A percentile compares a stretch with the other conserved stretches of the same genome.
phyloP scores from a whole-genome alignment of 2,888 invertebrate genomes.

The Sphecodes monilicornis region DNA sequence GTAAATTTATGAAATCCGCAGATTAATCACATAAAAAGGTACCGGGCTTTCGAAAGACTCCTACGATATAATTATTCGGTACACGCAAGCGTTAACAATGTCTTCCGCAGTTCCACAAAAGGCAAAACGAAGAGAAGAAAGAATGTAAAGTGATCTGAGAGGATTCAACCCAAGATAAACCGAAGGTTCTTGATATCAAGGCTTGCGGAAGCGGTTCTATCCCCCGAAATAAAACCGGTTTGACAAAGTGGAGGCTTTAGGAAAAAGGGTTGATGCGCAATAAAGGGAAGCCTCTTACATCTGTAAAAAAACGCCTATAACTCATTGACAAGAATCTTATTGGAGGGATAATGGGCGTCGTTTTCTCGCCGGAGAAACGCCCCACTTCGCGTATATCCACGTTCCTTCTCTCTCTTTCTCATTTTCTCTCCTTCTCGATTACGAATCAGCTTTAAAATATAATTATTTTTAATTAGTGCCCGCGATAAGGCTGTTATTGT shows the following conservation, averaged over 20 bases:
- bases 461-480: constrained; percentile 84
- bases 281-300: constrained; percentile 78
- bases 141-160: constrained; percentile 9
- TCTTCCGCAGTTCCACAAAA: neutral
- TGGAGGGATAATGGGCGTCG: constrained; percentile 80
- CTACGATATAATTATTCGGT: neutral
- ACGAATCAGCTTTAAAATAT: constrained; percentile 83
- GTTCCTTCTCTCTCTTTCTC: constrained; percentile 42
- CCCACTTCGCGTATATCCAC: constrained; percentile 58
- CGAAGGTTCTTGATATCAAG: constrained; percentile 49
- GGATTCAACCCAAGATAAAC: constrained; percentile 20
- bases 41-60: neutral
- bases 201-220: constrained; percentile 56
- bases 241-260: constrained; percentile 68
- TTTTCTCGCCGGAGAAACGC: constrained; percentile 77
- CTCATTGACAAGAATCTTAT: constrained; percentile 84
- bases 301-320: constrained; percentile 83
- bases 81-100: neutral
- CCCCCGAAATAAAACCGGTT: constrained; percentile 75
- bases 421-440: constrained; percentile 69
- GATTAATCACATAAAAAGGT: neutral
- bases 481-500: constrained; percentile 80
- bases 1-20: neutral
- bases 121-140: neutral
- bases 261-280: constrained; percentile 81